Evolutionary conservation across 2,888 invertebrate genomes (phyloP).

Genomic region (Ceriagrion tenellum): DNA sequence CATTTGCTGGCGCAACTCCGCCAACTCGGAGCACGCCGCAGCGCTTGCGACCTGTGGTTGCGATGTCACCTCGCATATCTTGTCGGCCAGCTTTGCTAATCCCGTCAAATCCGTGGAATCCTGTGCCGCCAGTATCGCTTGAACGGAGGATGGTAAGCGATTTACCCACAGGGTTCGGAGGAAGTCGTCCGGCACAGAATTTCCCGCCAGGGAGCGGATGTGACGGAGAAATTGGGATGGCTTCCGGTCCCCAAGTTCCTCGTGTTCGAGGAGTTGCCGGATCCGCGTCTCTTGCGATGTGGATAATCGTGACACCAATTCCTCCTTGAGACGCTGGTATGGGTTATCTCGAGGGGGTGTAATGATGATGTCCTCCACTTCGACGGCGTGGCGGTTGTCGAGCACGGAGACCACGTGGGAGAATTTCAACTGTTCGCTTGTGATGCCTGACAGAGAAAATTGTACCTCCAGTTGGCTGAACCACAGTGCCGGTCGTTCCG

Average conservation of each 20-base stretch:
- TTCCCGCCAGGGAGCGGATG: too few relatives aligned
- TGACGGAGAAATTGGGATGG: too few relatives aligned
- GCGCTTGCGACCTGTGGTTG: neutral
- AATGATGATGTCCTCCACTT: too few relatives aligned
- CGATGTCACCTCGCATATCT: neutral
- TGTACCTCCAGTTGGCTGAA: too few relatives aligned
- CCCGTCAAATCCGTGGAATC: neutral
- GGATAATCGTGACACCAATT: conserved; percentile 68
- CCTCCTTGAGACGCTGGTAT: neutral
- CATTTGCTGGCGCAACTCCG: neutral
- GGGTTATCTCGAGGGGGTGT: too few relatives aligned
- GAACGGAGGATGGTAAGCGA: neutral
- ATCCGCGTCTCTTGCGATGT: conserved; percentile 71
- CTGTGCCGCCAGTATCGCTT: neutral
- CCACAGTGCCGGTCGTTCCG: too few relatives aligned
- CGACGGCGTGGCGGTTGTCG: too few relatives aligned
- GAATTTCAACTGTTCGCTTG: too few relatives aligned
- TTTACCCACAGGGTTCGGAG: neutral
- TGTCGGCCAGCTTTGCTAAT: neutral
- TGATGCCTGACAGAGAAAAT: too few relatives aligned
- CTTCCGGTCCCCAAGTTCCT: conserved; percentile 71
- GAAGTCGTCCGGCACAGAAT: too few relatives aligned
- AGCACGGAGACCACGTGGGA: too few relatives aligned
- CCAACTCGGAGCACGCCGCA: neutral
- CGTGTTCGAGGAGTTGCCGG: conserved; percentile 71